Percentiles rank a stretch among this genome's conserved stretches.
These are phyloP conservation scores for Otocyon megalotis DNA, from an alignment of 2,113 vertebrate genomes.

Conservation along the genomic window DNA sequence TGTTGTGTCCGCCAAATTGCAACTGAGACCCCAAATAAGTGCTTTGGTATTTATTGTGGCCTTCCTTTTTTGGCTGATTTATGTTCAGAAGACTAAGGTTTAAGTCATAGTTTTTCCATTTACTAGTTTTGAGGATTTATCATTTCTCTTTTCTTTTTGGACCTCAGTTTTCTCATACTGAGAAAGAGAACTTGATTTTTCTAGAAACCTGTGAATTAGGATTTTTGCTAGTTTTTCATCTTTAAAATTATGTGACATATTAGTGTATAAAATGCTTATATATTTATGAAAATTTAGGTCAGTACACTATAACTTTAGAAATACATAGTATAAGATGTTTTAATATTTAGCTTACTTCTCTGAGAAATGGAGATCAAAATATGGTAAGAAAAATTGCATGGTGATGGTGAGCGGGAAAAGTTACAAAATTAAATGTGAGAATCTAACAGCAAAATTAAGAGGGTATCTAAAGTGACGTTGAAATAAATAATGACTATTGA, in stretches of 20 bases:
- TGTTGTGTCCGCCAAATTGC: background rate
- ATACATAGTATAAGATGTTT: background rate
- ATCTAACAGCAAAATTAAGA: background rate
- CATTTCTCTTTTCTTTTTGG: background rate
- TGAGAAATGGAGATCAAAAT: background rate
- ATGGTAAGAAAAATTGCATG: background rate
- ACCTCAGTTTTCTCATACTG: background rate
- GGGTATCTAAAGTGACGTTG: background rate
- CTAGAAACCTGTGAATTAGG: background rate
- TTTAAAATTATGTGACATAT: slow-evolving; percentile 7
- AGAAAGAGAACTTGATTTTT: background rate
- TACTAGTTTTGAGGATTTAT: background rate
- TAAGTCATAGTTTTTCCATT: background rate
- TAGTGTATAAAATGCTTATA: background rate
- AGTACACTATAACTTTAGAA: background rate
- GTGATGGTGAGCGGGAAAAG: background rate
- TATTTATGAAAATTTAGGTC: background rate
- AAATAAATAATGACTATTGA: background rate
- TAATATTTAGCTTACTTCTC: background rate
- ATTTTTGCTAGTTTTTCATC: background rate
- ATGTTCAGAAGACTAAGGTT: background rate
- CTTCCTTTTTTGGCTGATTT: background rate
- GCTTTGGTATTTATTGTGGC: background rate
- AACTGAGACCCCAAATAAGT: background rate
- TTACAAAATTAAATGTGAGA: background rate